These are phyloP conservation scores for Aelia acuminata DNA, from an alignment of 2,888 invertebrate species.

Conservation along the genomic window DNA sequence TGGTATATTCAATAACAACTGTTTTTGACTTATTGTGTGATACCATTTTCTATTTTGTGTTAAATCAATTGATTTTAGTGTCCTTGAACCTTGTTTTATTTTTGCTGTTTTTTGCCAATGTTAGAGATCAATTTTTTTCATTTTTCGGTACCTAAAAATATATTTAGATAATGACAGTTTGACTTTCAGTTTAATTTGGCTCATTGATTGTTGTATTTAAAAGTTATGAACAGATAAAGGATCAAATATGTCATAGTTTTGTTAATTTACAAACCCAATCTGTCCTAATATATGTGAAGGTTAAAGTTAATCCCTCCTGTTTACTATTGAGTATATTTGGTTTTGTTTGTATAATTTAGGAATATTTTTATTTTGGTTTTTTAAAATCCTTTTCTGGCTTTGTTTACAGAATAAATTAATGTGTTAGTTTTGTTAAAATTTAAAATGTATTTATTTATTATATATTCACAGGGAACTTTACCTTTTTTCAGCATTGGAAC, in stretches of 20 bases:
- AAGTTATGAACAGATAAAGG: not conserved
- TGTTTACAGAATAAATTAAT: not conserved
- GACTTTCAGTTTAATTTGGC: not conserved
- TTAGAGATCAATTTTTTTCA: not conserved
- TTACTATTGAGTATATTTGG: not conserved
- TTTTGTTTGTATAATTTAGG: not conserved
- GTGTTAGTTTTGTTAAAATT: not conserved
- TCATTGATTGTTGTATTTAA: not conserved
- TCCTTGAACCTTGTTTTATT: conserved; percentile 16
- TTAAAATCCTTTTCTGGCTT: not conserved
- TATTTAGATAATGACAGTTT: not conserved
- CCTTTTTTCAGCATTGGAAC: not conserved
- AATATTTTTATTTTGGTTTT: not conserved
- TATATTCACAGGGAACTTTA: not conserved
- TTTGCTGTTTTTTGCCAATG: not conserved
- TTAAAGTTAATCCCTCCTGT: not conserved
- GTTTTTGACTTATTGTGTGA: not conserved
- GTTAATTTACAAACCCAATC: not conserved
- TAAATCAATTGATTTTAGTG: not conserved
- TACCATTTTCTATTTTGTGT: not conserved
- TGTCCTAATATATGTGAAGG: not conserved
- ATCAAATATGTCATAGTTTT: not conserved
- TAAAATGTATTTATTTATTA: not conserved
- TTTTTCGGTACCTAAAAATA: not conserved
- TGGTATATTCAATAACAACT: not conserved